Base-by-base conservation (phyloP, 2,888 invertebrate genomes). In the Coelinius sp. region DNA sequence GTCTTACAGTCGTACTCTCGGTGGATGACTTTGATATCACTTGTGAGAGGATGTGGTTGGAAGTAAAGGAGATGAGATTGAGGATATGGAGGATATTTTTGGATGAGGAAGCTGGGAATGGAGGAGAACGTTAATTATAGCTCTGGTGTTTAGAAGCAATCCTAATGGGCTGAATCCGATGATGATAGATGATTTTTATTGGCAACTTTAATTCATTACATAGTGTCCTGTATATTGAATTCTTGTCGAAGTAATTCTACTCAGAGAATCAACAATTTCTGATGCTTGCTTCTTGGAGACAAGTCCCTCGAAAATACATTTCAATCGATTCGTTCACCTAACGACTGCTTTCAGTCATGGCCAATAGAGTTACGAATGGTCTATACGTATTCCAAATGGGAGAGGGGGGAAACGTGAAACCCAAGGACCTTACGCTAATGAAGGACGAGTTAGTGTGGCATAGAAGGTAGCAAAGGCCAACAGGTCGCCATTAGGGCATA, bases 401-500 rank as follows among this genome's bases (percentile, higher is more conserved):
- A n/a, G 31, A 35, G 31, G 31, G 59, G 59, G 53, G 59, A 59
- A 59, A 59, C 59, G 31, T 20, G 59, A 59, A 59, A 59, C 17
- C 31, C 59, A 59, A 35, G 59, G 59, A 59, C 59, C 31, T 59
- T 35, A 17, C 35, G 20, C 59, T 59, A 59, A 59, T 59, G 59
- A 59, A 59, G 59, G 59, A 59, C 59, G 35, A 59, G 59, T 59
- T 59, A 59, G 59, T 59, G 35, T 25, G 35, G 59, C 31, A 35
- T 35, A 7, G 59, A 59, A 59, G 59, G 59, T 59, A 59, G 85
- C 83, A 85, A 81, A 86, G 85, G 86, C 85, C 86, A 87, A 84
- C 86, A 86, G 86, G 85, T 85, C 84, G 84, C 86, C 88, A 88
- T 88, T 85, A 84, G 83, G 82, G 84, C 81, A 80, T 82, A 83